A percentile compares a stretch with the other conserved stretches of the same genome.
Conservation (phyloP, 2,888 invertebrate species). For the Pegoplata infirma region DNA sequence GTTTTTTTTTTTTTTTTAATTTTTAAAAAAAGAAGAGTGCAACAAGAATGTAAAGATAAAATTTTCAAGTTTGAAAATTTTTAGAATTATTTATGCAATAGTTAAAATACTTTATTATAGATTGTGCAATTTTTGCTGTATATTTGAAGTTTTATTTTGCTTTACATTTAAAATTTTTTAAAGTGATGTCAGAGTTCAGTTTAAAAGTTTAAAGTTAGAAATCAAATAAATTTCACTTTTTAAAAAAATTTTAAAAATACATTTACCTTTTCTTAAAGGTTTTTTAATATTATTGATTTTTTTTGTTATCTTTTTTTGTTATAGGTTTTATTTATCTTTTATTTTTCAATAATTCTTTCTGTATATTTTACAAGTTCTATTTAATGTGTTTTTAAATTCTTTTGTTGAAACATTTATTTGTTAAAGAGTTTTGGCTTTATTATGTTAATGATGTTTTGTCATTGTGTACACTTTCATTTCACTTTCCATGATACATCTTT, state of each 20-base stretch:
- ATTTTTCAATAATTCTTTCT: constrained; percentile 14
- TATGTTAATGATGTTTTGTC: constrained; percentile 49
- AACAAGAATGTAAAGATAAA: constrained; percentile 9
- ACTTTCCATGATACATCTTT: constrained; percentile 42
- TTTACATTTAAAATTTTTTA: too few relatives aligned
- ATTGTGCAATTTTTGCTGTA: constrained; percentile 30
- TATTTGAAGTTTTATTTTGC: too few relatives aligned
- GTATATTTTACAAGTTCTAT: constrained; percentile 6
- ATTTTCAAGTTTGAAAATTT: neutral
- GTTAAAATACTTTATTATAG: neutral
- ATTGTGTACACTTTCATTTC: too few relatives aligned
- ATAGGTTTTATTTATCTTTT: neutral
- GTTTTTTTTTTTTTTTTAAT: constrained; percentile 31
- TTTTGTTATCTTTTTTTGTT: neutral
- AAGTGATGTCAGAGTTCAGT: constrained; percentile 27
- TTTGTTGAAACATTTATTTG: constrained; percentile 11
- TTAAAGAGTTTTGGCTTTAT: constrained; percentile 39
- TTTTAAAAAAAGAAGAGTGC: constrained; percentile 24
- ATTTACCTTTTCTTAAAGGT: constrained; percentile 41
- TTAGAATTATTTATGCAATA: neutral
- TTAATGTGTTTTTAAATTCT: constrained; percentile 16
- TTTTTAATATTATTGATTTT: constrained; percentile 1
- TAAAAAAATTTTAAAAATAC: neutral
- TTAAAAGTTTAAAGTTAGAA: constrained; percentile 1
- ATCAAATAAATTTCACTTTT: constrained; percentile 40